Evolutionary conservation across 2,113 vertebrate genomes (phyloP).

Genomic region (Lichenostomus cassidix): DNA sequence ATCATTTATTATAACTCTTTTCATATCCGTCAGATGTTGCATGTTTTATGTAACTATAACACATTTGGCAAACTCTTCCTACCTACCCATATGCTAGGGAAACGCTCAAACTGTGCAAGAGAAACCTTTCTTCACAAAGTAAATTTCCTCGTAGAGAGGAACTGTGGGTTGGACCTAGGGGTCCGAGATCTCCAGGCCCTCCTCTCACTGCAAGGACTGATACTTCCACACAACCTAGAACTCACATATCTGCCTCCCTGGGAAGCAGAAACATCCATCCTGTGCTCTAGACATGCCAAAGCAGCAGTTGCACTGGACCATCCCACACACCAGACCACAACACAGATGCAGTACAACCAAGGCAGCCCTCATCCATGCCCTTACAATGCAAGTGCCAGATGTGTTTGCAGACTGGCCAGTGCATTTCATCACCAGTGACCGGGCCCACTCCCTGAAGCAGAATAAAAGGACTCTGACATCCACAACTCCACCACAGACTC

Average conservation of each 20-base stretch:
- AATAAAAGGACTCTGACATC: background rate
- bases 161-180: background rate
- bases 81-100: constrained; percentile 54
- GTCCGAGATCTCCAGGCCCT: background rate
- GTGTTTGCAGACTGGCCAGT: background rate
- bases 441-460: background rate
- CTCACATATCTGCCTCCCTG: background rate
- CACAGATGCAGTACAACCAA: background rate
- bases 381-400: background rate
- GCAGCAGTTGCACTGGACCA: background rate
- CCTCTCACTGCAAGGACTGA: rapidly evolving
- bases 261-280: background rate
- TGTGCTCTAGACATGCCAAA: background rate
- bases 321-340: background rate
- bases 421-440: too few relatives aligned
- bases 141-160: background rate
- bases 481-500: background rate
- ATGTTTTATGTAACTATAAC: constrained; percentile 57
- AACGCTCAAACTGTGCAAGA: constrained; percentile 31
- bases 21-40: constrained; percentile 30
- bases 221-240: background rate
- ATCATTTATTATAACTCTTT: constrained; percentile 14
- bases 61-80: constrained; percentile 59
- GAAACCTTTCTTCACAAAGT: constrained; percentile 26
- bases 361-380: background rate